Evolutionary conservation across 2,113 vertebrate genomes (phyloP), one percentile per base, ranked within the genome.

Genomic region (Diadophis punctatus): DNA sequence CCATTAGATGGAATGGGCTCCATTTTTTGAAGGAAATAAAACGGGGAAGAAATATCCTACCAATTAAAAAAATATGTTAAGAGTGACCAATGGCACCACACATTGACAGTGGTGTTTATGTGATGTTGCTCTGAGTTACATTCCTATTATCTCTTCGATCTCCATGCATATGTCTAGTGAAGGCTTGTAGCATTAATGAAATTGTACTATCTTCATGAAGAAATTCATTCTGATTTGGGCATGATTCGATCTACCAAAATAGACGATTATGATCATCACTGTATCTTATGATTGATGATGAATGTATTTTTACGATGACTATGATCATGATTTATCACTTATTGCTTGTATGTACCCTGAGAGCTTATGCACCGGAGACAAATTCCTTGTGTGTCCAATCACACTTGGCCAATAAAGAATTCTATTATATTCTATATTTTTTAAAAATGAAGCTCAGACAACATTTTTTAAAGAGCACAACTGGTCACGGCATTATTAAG

Each of bases 71-170:
- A 96, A 93, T 94, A 95, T 1, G 30, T 92, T 97, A 85, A 95
- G 95, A 96, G 95, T 94, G 93, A 96, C 96, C 96, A 95, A 95
- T 97, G 92, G 22, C 86, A 96, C 92, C 92, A 94, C 90, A 94
- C 95, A 88, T 91, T 90, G 90, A 92, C 92, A 95, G 95, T 94
- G 0, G 30, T 97, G 96, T 94, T 94, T 23, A 6, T 91, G 84
- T 94, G 94, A 91, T 96, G 51, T 93, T 94, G 27, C 86, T 95
- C 68, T 87, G 89, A 96, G 91, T 93, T 95, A 92, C 90, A 95
- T 93, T 12, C 9, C 89, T 95, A 96, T 96, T 95, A 95, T 96
- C 94, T 97, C 90, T 97, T 96, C 96, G 94, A 97, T 97, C 74
- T 43, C 51, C 18, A 1, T 91, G 74, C 95, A 96, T 88, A 94